Conservation (phyloP, 2,888 invertebrate genomes). For the Ophraella communa region DNA sequence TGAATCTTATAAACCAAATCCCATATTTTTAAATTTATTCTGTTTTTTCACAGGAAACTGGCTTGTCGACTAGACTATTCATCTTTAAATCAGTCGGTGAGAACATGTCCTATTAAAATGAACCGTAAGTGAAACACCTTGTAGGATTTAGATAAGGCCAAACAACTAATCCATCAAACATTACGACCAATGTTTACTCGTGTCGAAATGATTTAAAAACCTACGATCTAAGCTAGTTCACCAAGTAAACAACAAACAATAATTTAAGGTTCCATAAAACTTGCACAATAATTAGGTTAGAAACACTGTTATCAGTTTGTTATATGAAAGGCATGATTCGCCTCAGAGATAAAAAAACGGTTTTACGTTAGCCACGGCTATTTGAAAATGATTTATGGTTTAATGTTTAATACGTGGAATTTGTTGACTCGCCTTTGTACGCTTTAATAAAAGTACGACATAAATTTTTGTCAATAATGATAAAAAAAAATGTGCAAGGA, state of each 20-base stretch:
- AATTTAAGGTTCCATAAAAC: slow-evolving; percentile 25
- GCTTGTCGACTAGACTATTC: too few relatives aligned
- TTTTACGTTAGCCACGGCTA: slow-evolving; percentile 16
- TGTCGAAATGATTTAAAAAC: slow-evolving; percentile 1
- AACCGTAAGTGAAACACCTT: background rate
- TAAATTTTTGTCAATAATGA: background rate
- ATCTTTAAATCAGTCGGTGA: too few relatives aligned
- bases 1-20: too few relatives aligned
- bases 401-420: background rate
- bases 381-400: slow-evolving; percentile 19
- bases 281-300: slow-evolving; percentile 26
- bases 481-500: background rate
- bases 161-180: slow-evolving; percentile 3
- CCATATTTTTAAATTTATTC: too few relatives aligned
- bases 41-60: too few relatives aligned
- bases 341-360: slow-evolving; percentile 18
- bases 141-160: slow-evolving; percentile 7
- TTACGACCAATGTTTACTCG: slow-evolving; percentile 11
- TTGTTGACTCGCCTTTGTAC: background rate
- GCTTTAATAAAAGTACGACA: background rate
- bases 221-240: background rate
- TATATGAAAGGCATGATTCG: slow-evolving; percentile 22
- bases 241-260: slow-evolving; percentile 24
- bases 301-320: slow-evolving; percentile 21
- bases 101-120: background rate